phyloP scores from a whole-genome alignment of 2,113 vertebrate genomes.

The Labeo catla region DNA sequence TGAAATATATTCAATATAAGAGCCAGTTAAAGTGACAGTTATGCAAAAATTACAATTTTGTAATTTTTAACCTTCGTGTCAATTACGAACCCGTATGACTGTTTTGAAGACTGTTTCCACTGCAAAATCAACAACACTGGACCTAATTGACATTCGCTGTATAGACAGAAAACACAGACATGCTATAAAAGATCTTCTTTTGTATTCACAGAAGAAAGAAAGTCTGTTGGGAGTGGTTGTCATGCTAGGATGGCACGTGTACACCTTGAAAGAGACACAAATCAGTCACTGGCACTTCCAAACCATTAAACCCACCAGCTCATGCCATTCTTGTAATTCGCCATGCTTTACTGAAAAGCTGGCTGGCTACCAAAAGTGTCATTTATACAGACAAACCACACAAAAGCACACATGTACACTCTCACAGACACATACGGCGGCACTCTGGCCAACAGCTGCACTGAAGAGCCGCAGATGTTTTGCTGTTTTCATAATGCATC shows the following conservation, averaged over 20 bases:
- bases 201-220: neutral
- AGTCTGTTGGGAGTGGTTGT: neutral
- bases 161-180: neutral
- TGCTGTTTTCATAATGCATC: slow-evolving; percentile 30
- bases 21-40: neutral
- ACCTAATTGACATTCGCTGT: neutral
- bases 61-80: too few species aligned
- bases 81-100: too few species aligned
- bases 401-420: neutral
- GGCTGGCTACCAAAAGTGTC: slow-evolving; percentile 19
- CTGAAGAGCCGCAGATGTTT: slow-evolving; percentile 43
- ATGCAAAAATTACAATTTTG: neutral
- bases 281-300: slow-evolving; percentile 5
- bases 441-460: slow-evolving; percentile 44
- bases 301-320: slow-evolving; percentile 21
- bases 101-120: neutral
- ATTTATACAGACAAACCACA: slow-evolving; percentile 11
- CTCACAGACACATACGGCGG: slow-evolving; percentile 2
- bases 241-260: neutral
- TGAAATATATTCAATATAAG: neutral
- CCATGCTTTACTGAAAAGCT: slow-evolving; percentile 16
- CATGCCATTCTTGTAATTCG: slow-evolving; percentile 28
- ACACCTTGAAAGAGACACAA: slow-evolving; percentile 14
- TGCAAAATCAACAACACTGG: neutral
- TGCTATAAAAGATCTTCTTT: too few species aligned